Conservation (phyloP, 2,113 vertebrate genomes). For the Rhynchomys soricoides region DNA sequence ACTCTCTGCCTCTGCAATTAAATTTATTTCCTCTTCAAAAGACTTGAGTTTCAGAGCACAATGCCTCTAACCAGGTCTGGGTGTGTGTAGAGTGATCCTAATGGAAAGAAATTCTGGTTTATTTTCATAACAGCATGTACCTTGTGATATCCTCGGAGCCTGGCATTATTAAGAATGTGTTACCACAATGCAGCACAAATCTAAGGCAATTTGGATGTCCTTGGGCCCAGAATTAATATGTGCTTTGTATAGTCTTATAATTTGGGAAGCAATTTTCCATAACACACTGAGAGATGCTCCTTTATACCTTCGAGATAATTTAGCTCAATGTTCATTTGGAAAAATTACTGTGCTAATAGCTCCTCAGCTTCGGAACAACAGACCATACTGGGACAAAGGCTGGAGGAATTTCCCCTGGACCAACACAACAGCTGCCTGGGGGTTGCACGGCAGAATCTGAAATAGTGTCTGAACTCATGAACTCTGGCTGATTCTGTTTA, state of each 20-base stretch:
- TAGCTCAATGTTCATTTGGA: conserved; percentile 78
- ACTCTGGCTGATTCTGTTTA: conserved; percentile 52
- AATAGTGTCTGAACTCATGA: conserved; percentile 33
- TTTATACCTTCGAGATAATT: conserved; percentile 77
- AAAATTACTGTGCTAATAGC: conserved; percentile 79
- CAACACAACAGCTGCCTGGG: conserved; percentile 54
- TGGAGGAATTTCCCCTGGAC: conserved; percentile 64
- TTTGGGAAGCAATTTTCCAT: conserved; percentile 80
- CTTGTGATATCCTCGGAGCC: conserved; percentile 37
- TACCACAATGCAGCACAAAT: conserved; percentile 43
- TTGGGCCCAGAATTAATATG: conserved; percentile 78
- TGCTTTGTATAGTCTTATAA: conserved; percentile 79
- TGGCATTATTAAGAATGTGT: conserved; percentile 55
- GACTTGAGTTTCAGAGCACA: conserved; percentile 59
- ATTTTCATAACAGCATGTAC: conserved; percentile 57
- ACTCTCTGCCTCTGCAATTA: conserved; percentile 42
- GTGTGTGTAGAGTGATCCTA: not conserved
- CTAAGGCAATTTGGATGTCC: conserved; percentile 76
- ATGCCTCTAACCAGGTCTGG: conserved; percentile 18
- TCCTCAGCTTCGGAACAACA: conserved; percentile 66
- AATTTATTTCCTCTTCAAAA: conserved; percentile 69
- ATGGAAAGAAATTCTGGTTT: conserved; percentile 54
- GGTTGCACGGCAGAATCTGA: not conserved
- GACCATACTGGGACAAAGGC: conserved; percentile 57
- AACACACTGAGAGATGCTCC: conserved; percentile 74